Evolutionary conservation across 1,140 invertebrate species (phyloP), one percentile per base, ranked within the genome.

Genomic region (Drosophila yakuba): DNA sequence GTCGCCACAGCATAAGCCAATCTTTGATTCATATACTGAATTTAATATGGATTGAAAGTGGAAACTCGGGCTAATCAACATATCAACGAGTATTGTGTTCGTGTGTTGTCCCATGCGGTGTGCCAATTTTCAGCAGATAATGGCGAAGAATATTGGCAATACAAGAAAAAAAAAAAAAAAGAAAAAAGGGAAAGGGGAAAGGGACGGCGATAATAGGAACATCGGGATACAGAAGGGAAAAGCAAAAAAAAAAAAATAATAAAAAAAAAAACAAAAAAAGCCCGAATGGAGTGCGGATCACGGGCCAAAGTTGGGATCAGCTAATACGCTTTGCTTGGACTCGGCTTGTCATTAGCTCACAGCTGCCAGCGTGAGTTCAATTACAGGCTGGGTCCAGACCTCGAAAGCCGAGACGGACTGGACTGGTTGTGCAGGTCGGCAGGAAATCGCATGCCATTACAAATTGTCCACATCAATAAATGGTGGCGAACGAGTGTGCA

Each of bases 401-500:
- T 55, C 44, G 25, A 17, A 56, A 39, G 32, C 43, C 36, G 62
- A 36, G 54, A 25, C 25, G 14, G 17, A 43, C 39, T 60, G 32
- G 57, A 28, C 59, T 64, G 58, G 62, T 15, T 47, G 20, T 47
- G 59, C 55, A 58, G 59, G 56, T 59, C 55, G 74, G 77, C 82
- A 91, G 84, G 84, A 91, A 91, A 89, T 91, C 82, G 75, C 78
- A 68, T 79, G 89, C 78, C 78, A 91, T 91, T 91, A 89, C 79
- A 89, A 89, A 76, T 85, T 91, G 88, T 86, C 85, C 78, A 77
- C 75, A 81, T 91, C 84, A 91, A 91, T 89, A 85, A 91, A 91
- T 80, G 64, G 58, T 58, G 84, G 80, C 72, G 64, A 62, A 48
- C 62, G 62, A 54, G 67, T 82, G 75, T 82, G 54, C 57, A 44